Evolutionary conservation across 1,140 invertebrate species (phyloP).

Genomic region (Aphelenchoides avenae): DNA sequence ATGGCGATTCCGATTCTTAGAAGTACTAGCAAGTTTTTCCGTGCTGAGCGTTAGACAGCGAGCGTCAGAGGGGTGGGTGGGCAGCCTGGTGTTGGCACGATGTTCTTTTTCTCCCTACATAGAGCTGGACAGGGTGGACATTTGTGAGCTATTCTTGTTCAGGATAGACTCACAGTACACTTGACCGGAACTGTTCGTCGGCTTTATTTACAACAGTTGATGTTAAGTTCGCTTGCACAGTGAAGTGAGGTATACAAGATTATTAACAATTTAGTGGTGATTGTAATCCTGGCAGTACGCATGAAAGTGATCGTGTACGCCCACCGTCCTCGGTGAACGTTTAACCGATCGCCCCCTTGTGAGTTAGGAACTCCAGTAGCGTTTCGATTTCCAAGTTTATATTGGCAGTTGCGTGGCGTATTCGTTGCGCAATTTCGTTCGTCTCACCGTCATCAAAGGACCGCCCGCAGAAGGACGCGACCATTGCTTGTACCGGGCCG

Average conservation of each 20-base stretch:
- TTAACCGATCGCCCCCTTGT: constrained; percentile 55
- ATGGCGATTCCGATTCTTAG: constrained; percentile 3
- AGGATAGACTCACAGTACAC: constrained; percentile 1
- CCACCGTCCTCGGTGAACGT: not conserved
- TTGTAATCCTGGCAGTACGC: constrained; percentile 3
- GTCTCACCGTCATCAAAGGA: constrained; percentile 59
- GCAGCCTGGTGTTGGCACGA: too few relatives aligned
- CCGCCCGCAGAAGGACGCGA: constrained; percentile 57
- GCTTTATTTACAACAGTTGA: not conserved
- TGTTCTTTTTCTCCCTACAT: too few relatives aligned
- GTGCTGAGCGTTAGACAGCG: too few relatives aligned
- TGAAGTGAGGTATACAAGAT: not conserved
- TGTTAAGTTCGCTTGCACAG: constrained; percentile 6
- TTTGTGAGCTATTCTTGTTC: too few relatives aligned
- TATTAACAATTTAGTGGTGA: not conserved
- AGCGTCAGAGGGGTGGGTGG: too few relatives aligned
- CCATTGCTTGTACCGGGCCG: constrained; percentile 59
- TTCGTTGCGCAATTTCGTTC: constrained; percentile 59
- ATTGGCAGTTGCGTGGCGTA: constrained; percentile 55
- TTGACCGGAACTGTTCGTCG: not conserved
- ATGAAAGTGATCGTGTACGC: not conserved
- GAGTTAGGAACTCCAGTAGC: constrained; percentile 57
- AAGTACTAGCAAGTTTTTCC: constrained; percentile 5
- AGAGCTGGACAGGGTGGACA: too few relatives aligned
- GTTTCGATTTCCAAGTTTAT: constrained; percentile 59